phyloP scores from a whole-genome alignment of 2,888 invertebrate genomes.

The Dendrolimus pini region DNA sequence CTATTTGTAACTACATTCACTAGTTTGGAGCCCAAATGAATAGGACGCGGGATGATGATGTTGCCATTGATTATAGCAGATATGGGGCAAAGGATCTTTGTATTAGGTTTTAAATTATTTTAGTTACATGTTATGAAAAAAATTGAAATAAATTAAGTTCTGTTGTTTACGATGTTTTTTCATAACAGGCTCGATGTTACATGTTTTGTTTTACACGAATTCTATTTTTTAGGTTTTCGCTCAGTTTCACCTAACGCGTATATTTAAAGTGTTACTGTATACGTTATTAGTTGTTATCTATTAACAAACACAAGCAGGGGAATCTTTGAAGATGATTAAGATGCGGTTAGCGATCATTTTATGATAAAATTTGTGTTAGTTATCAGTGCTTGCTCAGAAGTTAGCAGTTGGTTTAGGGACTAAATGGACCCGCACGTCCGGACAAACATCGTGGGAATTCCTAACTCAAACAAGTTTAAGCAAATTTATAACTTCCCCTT shows the following conservation, averaged over 20 bases:
- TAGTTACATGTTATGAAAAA: too few relatives aligned
- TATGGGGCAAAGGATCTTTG: too few relatives aligned
- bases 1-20: neutral
- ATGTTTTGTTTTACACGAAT: too few relatives aligned
- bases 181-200: too few relatives aligned
- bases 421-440: constrained; percentile 70
- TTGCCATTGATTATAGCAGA: too few relatives aligned
- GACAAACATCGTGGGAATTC: constrained; percentile 67
- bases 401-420: constrained; percentile 60
- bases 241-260: too few relatives aligned
- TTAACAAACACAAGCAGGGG: neutral
- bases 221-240: too few relatives aligned
- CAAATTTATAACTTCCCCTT: constrained; percentile 70
- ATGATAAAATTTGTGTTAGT: constrained; percentile 43
- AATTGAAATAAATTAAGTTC: too few relatives aligned
- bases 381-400: constrained; percentile 51
- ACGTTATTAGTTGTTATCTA: neutral
- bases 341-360: constrained; percentile 26
- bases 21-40: neutral
- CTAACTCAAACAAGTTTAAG: constrained; percentile 70
- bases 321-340: neutral
- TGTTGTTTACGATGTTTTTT: too few relatives aligned
- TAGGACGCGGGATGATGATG: neutral
- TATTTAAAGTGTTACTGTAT: too few relatives aligned
- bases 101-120: too few relatives aligned